Evolutionary conservation across 2,797 vertebrate species (phyloP).

Genomic region (Amblyopsis hoosieri): DNA sequence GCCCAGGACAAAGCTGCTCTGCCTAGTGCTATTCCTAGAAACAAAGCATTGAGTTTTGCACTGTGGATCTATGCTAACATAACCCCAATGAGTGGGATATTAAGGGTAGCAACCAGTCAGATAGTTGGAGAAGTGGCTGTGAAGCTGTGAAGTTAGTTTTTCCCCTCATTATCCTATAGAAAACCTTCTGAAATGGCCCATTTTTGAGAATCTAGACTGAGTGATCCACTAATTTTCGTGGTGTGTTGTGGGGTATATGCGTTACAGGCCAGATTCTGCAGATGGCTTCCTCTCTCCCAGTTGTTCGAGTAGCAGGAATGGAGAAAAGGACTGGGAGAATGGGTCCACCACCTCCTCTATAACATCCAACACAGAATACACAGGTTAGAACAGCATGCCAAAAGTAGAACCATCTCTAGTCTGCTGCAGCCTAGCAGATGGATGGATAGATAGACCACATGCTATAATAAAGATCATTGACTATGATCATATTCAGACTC

Average conservation of each 20-base stretch:
- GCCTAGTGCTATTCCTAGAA: slow-evolving; percentile 3
- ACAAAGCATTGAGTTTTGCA: background rate
- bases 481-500: no score
- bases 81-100: slow-evolving; percentile 8
- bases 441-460: no score
- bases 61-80: background rate
- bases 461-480: no score
- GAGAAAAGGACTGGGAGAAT: slow-evolving; percentile 98
- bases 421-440: no score
- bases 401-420: no score
- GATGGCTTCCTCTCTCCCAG: slow-evolving; percentile 93
- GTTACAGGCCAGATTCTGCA: slow-evolving; percentile 90
- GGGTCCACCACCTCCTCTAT: slow-evolving; percentile 96
- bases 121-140: background rate
- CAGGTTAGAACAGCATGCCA: slow-evolving; percentile 73
- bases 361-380: slow-evolving; percentile 95
- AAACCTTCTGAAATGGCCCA: slow-evolving; percentile 17
- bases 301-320: slow-evolving; percentile 91
- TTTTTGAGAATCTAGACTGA: slow-evolving; percentile 8
- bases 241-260: slow-evolving; percentile 16
- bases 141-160: background rate
- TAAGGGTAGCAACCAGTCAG: background rate
- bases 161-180: background rate
- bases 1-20: slow-evolving; percentile 4
- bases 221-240: background rate